Evolutionary conservation across 2,113 vertebrate genomes (phyloP).

Genomic region (Paramormyrops kingsleyae): DNA sequence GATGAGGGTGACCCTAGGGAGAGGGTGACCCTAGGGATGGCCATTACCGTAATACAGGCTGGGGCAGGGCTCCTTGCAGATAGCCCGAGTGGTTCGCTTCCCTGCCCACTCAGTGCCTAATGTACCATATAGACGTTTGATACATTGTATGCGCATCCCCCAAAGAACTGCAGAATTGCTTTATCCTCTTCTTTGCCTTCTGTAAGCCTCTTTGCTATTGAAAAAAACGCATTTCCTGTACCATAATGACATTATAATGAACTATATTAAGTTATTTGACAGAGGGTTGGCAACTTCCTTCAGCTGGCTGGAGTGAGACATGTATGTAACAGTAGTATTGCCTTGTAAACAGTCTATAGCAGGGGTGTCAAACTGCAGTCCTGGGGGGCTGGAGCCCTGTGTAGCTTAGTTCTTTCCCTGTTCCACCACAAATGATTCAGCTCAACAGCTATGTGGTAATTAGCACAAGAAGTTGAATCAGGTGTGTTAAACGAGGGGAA

Average conservation of each 20-base stretch:
- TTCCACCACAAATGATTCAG: too few species aligned
- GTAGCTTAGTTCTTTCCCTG: too few species aligned
- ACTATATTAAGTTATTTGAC: background rate
- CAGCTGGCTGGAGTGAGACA: background rate
- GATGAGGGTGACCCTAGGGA: too few species aligned
- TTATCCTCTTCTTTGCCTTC: background rate
- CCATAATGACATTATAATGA: background rate
- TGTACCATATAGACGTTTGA: background rate
- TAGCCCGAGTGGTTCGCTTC: background rate
- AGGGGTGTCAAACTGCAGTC: too few species aligned
- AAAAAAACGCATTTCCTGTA: background rate
- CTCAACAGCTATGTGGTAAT: too few species aligned
- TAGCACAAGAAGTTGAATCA: too few species aligned
- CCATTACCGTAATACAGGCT: background rate
- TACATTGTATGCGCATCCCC: background rate
- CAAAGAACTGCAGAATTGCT: background rate
- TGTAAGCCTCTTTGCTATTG: background rate
- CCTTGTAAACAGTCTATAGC: too few species aligned
- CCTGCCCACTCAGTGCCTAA: background rate
- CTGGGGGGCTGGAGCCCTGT: too few species aligned
- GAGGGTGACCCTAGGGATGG: background rate
- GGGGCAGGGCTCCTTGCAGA: background rate
- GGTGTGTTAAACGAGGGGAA: too few species aligned
- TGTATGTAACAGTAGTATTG: too few species aligned
- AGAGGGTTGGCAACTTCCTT: background rate